Evolutionary conservation across 1,140 invertebrate genomes (phyloP), one percentile per base, ranked within the genome.

Genomic region (Drosophila arawakana): DNA sequence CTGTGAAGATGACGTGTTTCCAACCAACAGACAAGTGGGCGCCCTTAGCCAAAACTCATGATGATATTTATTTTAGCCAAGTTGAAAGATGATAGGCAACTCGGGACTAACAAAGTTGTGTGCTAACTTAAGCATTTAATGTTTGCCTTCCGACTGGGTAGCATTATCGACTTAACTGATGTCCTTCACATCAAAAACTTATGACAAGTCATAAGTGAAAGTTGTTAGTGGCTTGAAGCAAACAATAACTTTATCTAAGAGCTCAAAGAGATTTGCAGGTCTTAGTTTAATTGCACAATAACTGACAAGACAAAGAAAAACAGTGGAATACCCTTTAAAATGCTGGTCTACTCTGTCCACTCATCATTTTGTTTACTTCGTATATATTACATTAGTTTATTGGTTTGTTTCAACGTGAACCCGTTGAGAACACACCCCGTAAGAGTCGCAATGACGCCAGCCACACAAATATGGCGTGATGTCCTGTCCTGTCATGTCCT

Each of bases 391-490:
- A 83, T 76, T 70, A 73, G 67, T 47, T 80, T 80, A 83, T 83
- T 76, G 69, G 50, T 57, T 65, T 65, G 46, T 25, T 62, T 49
- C 74, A 57, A 6, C 43, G 35, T 41, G 15, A 47, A 59, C 7
- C 46, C 11, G 11, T 35, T 63, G 18, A 13, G 37, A 49, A 37
- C 70, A 77, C 77, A 67, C 70, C 69, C 74, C 54, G 57, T 61
- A 60, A 21, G 50, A 43, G n/a, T 47, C 35, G 62, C 21, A 73
- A 70, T 85, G 81, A 78, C 78, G 82, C 67, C 81, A 81, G 63
- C 44, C n/a, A 13, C 34, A 25, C 54, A 37, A 34, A 2, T 18
- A 49, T 86, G 80, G 80, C 83, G 80, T 88, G 83, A 88, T 80
- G 76, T 47, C 73, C 37, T 30, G 11, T 18, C 65, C 25, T 30